Evolutionary conservation across 2,113 vertebrate species (phyloP).

Genomic region (Alaudala cheleensis): DNA sequence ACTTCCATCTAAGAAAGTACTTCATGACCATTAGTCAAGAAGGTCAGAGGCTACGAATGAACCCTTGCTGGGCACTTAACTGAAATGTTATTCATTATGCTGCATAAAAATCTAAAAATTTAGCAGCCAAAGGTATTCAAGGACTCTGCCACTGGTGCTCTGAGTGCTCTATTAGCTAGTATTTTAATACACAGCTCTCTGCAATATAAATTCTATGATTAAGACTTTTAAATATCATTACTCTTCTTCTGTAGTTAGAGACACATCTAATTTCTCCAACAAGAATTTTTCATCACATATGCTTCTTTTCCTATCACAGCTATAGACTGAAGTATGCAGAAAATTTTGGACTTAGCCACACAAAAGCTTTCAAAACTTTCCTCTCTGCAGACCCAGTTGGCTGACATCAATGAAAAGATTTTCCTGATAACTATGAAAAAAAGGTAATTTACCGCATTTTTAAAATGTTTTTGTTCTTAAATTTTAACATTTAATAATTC

Average conservation of each 20-base stretch:
- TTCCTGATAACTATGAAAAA: not conserved
- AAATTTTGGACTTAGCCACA: not conserved
- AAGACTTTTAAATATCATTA: not conserved
- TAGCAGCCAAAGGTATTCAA: not conserved
- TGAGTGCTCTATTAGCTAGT: not conserved
- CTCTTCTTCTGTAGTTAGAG: not conserved
- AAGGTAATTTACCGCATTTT: not conserved
- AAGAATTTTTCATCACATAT: not conserved
- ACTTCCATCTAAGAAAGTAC: not conserved
- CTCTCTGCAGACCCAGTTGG: not conserved
- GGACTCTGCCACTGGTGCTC: not conserved
- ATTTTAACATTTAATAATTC: not conserved
- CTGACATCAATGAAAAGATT: not conserved
- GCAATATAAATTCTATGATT: not conserved
- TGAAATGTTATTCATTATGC: not conserved
- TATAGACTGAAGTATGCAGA: not conserved
- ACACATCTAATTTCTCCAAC: not conserved
- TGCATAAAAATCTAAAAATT: not conserved
- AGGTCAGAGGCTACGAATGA: not conserved
- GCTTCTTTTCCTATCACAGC: not conserved
- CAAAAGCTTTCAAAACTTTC: not conserved
- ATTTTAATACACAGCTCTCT: not conserved
- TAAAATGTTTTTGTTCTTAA: not conserved
- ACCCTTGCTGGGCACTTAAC: not conserved
- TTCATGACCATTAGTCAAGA: not conserved